Base-by-base conservation (phyloP, 35 echinoderm and acorn worm genomes). In the Acanthaster planci region DNA sequence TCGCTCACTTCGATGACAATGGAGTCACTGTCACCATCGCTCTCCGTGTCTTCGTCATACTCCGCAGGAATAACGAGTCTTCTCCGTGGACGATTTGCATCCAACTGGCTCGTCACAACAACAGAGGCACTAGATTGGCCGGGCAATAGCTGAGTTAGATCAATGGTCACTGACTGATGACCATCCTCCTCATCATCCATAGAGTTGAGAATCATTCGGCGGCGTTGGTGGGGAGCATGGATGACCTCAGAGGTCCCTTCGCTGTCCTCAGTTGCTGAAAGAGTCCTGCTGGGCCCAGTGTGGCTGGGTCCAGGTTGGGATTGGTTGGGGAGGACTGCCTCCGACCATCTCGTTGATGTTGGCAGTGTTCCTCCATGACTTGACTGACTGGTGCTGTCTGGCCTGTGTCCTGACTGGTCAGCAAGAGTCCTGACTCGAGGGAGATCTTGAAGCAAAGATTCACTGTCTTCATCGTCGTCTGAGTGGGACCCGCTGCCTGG, bases 211-310 rank as follows among this genome's bases (percentile, higher is more conserved):
- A 72, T 26, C 34, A 72, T 72, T 5, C 64, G 64, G 23, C 16
- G 23, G 64, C 64, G 64, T 14, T 72, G 64, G 34, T 72, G 23
- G 30, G 64, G 64, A 72, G 64, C 64, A 35, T 72, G 64, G 10
- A 72, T 72, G 2, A 72, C 64, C 18, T 72, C 64, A 27, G 64
- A 72, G 64, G 64, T 26, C 34, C 30, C 64, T 72, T 72, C 64
- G 30, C 30, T 14, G 14, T 72, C 64, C 64, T 72, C 21, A 31
- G 64, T 14, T 72, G 7, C 64, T 72, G 29, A 29, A 31, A 27
- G 64, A 26, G 23, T 72, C 9, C 21, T 72, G 42, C 42, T 4
- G 42, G 42, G 42, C 42, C 12, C 42, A 4, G 12, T 47, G 12
- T 47, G 42, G 42, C 4, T 47, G 12, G 42, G 4, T 12, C 12